Percentiles rank a stretch among this genome's conserved stretches.
Conservation (phyloP, 2,888 invertebrate species). For the Polydrusus tereticollis region DNA sequence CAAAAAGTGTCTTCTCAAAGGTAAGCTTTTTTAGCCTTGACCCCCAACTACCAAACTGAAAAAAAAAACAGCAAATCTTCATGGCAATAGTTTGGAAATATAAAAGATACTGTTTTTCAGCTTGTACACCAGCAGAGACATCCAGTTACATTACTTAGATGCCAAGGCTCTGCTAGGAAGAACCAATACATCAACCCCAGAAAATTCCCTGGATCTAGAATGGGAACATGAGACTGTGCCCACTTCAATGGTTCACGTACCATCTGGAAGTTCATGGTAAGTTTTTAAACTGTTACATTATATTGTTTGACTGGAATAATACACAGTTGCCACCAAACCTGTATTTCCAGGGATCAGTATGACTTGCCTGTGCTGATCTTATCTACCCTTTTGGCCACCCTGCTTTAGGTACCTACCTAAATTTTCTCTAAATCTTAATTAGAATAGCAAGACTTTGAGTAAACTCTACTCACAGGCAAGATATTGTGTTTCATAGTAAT, state of each 20-base stretch:
- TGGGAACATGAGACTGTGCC: constrained; percentile 77
- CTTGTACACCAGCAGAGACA: constrained; percentile 66
- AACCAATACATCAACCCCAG: constrained; percentile 71
- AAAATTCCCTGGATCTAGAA: constrained; percentile 78
- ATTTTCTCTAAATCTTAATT: too few relatives aligned
- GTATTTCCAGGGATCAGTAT: too few relatives aligned
- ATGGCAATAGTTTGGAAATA: constrained; percentile 1
- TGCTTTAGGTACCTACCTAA: too few relatives aligned
- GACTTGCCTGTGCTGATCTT: too few relatives aligned
- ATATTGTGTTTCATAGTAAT: neutral
- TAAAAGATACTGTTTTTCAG: constrained; percentile 24
- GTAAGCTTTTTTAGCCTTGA: constrained; percentile 50
- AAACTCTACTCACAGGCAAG: too few relatives aligned
- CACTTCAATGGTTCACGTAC: constrained; percentile 62
- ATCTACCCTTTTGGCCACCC: too few relatives aligned
- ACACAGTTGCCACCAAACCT: too few relatives aligned
- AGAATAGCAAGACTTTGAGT: too few relatives aligned
- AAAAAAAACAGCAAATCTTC: neutral
- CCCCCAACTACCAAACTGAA: neutral
- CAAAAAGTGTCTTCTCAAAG: constrained; percentile 63
- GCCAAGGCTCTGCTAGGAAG: constrained; percentile 68
- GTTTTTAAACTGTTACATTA: too few relatives aligned
- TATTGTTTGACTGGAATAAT: too few relatives aligned
- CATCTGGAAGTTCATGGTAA: constrained; percentile 65
- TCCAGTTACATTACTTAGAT: constrained; percentile 74